Conservation (phyloP, 2,888 invertebrate species). For the Linyphia triangularis region DNA sequence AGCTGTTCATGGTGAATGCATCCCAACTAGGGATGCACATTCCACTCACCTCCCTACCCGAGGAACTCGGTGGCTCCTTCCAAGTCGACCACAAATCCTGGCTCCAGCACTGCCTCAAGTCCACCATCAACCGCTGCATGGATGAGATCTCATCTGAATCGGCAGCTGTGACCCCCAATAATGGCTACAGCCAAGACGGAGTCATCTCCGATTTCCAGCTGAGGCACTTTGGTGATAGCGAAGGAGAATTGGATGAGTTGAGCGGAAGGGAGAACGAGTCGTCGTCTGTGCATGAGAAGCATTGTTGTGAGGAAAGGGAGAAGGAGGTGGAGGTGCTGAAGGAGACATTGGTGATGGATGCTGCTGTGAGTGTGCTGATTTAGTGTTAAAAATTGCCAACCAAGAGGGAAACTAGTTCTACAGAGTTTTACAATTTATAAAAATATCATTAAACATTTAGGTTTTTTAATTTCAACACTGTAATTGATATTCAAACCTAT, state of each 20-base stretch:
- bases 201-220: conserved; percentile 22
- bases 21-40: conserved; percentile 91
- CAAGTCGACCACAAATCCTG: conserved; percentile 92
- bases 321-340: conserved; percentile 76
- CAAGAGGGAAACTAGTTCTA: too few species aligned
- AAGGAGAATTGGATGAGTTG: conserved; percentile 76
- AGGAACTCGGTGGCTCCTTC: conserved; percentile 92
- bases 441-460: too few species aligned
- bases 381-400: background rate
- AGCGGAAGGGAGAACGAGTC: conserved; percentile 77
- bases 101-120: conserved; percentile 87
- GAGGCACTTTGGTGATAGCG: conserved; percentile 29
- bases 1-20: conserved; percentile 93
- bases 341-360: conserved; percentile 39
- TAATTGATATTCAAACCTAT: too few species aligned
- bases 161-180: background rate
- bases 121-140: conserved; percentile 71
- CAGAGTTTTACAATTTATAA: too few species aligned
- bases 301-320: conserved; percentile 76
- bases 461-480: too few species aligned
- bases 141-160: conserved; percentile 63
- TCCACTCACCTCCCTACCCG: conserved; percentile 92
- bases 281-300: conserved; percentile 75
- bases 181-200: background rate
- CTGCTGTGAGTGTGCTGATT: conserved; percentile 23